These are phyloP conservation scores for Scaptomyza polygonia DNA, from an alignment of 2,888 invertebrate species.

Conservation along the genomic window DNA sequence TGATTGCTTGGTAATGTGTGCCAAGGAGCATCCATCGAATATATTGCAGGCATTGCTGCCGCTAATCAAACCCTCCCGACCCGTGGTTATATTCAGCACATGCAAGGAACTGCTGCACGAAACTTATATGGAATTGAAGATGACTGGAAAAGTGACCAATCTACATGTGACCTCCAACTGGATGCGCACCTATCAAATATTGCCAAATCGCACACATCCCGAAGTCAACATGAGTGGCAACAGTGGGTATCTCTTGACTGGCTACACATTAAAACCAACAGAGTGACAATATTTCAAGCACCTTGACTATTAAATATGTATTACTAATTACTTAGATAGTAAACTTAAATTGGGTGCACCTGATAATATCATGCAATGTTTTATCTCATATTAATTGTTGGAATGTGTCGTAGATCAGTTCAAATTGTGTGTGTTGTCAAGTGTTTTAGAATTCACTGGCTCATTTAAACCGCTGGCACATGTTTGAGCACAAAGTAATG, in stretches of 20 bases:
- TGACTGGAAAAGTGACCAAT: conserved; percentile 89
- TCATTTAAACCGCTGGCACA: conserved; percentile 87
- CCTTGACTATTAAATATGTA: not conserved
- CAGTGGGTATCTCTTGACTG: conserved; percentile 95
- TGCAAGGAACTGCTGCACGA: conserved; percentile 94
- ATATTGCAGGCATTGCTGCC: conserved; percentile 90
- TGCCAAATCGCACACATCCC: conserved; percentile 97
- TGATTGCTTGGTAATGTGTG: conserved; percentile 91
- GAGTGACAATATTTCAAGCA: not conserved
- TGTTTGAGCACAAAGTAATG: conserved; percentile 96
- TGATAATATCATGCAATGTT: conserved; percentile 65
- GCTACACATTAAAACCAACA: conserved; percentile 83
- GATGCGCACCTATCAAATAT: conserved; percentile 94
- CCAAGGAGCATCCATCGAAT: conserved; percentile 93
- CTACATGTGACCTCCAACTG: conserved; percentile 93
- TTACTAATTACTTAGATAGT: conserved; percentile 13
- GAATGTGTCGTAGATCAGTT: conserved; percentile 20
- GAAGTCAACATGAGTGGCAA: conserved; percentile 94
- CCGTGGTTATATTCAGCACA: conserved; percentile 93
- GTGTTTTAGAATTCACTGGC: not conserved
- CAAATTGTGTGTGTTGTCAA: conserved; percentile 8
- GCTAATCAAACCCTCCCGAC: conserved; percentile 92
- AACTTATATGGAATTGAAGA: conserved; percentile 91
- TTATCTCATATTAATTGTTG: conserved; percentile 9
- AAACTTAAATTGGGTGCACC: conserved; percentile 2